A percentile compares a stretch with the other conserved stretches of the same genome.
Evolutionary conservation across 2,113 vertebrate species (phyloP).

Genomic region (Dolichallabes microphthalmus): DNA sequence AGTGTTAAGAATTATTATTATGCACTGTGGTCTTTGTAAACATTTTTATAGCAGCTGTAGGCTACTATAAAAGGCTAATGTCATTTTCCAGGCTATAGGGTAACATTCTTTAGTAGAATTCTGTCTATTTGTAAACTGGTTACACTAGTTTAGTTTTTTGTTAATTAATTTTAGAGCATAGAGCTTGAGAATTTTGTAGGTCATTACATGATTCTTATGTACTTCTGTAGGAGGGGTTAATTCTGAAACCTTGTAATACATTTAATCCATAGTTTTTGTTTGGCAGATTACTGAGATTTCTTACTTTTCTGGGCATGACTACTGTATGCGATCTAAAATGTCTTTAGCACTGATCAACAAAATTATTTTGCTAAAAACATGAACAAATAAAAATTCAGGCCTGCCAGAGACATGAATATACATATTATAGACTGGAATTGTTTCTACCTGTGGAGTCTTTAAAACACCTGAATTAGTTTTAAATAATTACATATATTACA

Average conservation of each 20-base stretch:
- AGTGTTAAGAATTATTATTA: not conserved
- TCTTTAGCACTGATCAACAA: not conserved
- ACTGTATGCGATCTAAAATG: not conserved
- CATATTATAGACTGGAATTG: not conserved
- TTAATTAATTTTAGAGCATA: not conserved
- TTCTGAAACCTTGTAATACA: not conserved
- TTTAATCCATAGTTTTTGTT: not conserved
- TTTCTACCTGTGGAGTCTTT: not conserved
- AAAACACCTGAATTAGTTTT: not conserved
- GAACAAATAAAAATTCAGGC: not conserved
- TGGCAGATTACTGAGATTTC: not conserved
- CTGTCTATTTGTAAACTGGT: not conserved
- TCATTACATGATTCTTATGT: not conserved
- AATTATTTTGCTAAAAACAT: not conserved
- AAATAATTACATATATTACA: not conserved
- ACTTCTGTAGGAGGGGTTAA: not conserved
- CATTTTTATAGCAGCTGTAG: not conserved
- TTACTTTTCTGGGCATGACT: not conserved
- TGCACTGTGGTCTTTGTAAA: not conserved
- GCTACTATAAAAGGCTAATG: not conserved
- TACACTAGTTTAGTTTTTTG: not conserved
- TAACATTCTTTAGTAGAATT: not conserved
- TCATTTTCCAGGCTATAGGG: not conserved
- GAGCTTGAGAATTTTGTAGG: not conserved
- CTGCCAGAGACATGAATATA: not conserved